These are phyloP conservation scores for Plemyria rubiginata DNA, from an alignment of 2,888 invertebrate species.

Conservation along the genomic window DNA sequence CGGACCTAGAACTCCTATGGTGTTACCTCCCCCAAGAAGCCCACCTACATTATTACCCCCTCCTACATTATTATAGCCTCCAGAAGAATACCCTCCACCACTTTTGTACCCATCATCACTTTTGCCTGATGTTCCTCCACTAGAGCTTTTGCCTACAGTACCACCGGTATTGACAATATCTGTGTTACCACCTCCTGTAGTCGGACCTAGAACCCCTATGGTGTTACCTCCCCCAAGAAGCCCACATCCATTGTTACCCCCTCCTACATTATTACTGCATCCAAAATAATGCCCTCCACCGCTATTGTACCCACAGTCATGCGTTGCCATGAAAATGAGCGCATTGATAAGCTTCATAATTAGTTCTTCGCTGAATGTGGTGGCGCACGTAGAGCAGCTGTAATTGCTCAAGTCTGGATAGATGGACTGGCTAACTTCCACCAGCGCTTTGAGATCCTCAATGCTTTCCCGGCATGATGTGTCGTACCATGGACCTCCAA, in stretches of 20 bases:
- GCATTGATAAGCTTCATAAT: conserved; percentile 70
- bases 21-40: conserved; percentile 15
- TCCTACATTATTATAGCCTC: conserved; percentile 17
- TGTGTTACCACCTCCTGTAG: conserved; percentile 3
- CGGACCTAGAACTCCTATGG: conserved; percentile 4
- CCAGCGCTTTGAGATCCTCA: conserved; percentile 49
- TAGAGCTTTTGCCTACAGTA: neutral
- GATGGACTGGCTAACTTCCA: conserved; percentile 44
- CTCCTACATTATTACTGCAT: conserved; percentile 21
- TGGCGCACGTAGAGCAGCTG: conserved; percentile 24
- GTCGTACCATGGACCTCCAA: conserved; percentile 37
- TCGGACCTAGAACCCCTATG: conserved; percentile 2
- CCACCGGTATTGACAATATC: conserved; percentile 3
- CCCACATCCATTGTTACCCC: conserved; percentile 27
- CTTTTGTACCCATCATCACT: too few species aligned
- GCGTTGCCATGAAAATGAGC: conserved; percentile 61
- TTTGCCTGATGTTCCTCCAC: neutral
- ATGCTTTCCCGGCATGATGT: conserved; percentile 47
- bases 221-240: conserved; percentile 17
- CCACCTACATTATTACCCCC: conserved; percentile 30
- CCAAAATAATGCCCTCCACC: conserved; percentile 17
- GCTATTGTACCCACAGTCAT: conserved; percentile 45
- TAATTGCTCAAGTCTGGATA: conserved; percentile 34
- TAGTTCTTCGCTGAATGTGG: conserved; percentile 59
- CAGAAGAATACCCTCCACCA: conserved; percentile 16